A percentile compares a stretch with the other conserved stretches of the same genome.
Evolutionary conservation across 2,113 vertebrate genomes (phyloP).

Genomic region (Malurus cyaneus): DNA sequence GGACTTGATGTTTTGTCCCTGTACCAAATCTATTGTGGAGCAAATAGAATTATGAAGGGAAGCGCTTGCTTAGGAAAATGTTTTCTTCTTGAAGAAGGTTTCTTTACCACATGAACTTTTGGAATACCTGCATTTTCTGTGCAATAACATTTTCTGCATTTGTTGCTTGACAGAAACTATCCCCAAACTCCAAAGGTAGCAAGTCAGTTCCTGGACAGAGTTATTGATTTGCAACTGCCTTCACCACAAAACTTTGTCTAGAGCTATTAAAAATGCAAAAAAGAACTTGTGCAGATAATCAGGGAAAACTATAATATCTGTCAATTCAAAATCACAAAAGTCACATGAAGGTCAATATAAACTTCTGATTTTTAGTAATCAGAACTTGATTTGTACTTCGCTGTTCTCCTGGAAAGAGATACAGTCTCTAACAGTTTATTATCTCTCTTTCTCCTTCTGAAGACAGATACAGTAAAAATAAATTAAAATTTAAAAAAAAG

Average conservation of each 20-base stretch:
- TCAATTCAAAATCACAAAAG: neutral
- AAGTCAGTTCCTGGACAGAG: neutral
- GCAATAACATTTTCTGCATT: neutral
- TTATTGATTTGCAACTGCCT: neutral
- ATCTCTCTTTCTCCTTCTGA: neutral
- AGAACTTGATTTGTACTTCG: neutral
- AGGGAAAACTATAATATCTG: neutral
- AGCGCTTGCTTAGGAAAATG: neutral
- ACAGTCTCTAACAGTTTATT: neutral
- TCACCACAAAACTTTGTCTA: neutral
- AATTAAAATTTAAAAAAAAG: neutral
- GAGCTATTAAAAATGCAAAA: neutral
- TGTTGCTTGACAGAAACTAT: neutral
- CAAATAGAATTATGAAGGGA: neutral
- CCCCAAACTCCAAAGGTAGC: neutral
- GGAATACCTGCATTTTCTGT: neutral
- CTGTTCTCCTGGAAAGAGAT: neutral
- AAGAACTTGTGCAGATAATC: neutral
- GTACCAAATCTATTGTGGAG: neutral
- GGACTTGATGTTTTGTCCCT: neutral
- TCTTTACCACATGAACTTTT: neutral
- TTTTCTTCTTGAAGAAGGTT: neutral
- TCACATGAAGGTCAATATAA: neutral
- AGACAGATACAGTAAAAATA: neutral
- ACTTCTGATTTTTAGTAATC: neutral